Conservation (phyloP, 2,797 vertebrate genomes). For the Myripristis jacobus region DNA sequence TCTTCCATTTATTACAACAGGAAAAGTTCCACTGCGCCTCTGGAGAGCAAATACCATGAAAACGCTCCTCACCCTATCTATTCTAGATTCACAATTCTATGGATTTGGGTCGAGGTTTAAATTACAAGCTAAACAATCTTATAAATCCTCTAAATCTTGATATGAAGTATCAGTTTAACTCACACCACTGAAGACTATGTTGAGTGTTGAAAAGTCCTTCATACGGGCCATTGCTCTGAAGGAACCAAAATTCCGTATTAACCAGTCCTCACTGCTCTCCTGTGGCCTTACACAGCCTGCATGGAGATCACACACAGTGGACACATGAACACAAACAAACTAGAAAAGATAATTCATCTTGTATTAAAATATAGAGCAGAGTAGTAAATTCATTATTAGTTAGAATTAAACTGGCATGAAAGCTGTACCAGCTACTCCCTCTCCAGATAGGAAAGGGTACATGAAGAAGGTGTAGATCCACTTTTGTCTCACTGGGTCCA, state of each 20-base stretch:
- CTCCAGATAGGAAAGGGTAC: constrained; percentile 83
- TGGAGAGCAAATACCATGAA: too few species aligned
- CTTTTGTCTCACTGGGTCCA: constrained; percentile 74
- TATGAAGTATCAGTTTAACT: too few species aligned
- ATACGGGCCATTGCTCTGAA: constrained; percentile 78
- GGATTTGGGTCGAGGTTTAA: too few species aligned
- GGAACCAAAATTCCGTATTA: constrained; percentile 84
- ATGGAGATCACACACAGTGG: background rate
- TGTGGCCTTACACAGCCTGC: constrained; percentile 75
- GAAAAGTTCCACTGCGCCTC: too few species aligned
- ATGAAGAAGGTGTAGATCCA: constrained; percentile 86
- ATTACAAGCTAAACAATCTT: background rate
- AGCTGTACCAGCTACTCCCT: constrained; percentile 71
- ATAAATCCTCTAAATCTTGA: background rate
- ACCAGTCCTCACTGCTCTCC: constrained; percentile 78
- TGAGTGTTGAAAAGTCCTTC: constrained; percentile 78
- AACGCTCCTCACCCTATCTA: too few species aligned
- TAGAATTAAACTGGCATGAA: background rate
- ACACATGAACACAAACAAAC: background rate
- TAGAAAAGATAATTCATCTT: background rate
- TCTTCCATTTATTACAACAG: too few species aligned
- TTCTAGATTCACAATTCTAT: too few species aligned
- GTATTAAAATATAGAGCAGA: too few species aligned
- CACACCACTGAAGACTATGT: constrained; percentile 82
- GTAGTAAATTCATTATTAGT: background rate